A percentile compares a stretch with the other conserved stretches of the same genome.
Evolutionary conservation across 2,797 vertebrate genomes (phyloP).

Genomic region (Alcedo atthis): DNA sequence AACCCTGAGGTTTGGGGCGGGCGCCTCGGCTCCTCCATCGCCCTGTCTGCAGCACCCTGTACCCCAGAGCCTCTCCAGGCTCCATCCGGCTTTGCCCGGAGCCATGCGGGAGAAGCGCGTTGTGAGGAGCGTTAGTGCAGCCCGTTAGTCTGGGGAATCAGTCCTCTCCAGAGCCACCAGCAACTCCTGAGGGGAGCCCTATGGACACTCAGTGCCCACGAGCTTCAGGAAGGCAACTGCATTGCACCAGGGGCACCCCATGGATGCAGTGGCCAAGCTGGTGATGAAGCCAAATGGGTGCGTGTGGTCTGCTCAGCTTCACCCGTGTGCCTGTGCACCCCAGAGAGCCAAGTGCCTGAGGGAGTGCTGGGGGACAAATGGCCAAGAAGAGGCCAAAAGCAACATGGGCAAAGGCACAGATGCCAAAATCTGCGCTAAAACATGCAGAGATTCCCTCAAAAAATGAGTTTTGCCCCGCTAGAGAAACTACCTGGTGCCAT

Average conservation of each 20-base stretch:
- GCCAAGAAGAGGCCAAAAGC: neutral
- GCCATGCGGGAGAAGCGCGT: neutral
- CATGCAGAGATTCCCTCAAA: neutral
- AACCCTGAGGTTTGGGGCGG: neutral
- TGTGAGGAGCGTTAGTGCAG: slow-evolving; percentile 50
- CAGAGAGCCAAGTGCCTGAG: neutral
- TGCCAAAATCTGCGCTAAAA: neutral
- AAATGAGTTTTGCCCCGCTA: neutral
- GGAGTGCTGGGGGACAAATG: neutral
- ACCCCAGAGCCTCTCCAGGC: neutral
- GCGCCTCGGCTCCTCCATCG: neutral
- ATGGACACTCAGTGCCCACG: accelerated
- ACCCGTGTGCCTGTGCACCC: accelerated
- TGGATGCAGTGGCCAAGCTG: neutral
- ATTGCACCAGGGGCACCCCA: accelerated
- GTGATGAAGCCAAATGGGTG: neutral
- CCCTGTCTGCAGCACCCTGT: neutral
- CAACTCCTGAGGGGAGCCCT: accelerated
- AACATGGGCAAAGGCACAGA: neutral
- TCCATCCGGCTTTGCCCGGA: neutral
- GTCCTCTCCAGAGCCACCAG: accelerated
- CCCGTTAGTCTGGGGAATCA: slow-evolving; percentile 28
- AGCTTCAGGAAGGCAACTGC: accelerated
- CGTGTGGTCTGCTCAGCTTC: neutral
- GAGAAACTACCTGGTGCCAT: neutral